These are phyloP conservation scores for Druon quercuslanigerum DNA, from an alignment of 1,140 invertebrate species.

Conservation along the genomic window DNA sequence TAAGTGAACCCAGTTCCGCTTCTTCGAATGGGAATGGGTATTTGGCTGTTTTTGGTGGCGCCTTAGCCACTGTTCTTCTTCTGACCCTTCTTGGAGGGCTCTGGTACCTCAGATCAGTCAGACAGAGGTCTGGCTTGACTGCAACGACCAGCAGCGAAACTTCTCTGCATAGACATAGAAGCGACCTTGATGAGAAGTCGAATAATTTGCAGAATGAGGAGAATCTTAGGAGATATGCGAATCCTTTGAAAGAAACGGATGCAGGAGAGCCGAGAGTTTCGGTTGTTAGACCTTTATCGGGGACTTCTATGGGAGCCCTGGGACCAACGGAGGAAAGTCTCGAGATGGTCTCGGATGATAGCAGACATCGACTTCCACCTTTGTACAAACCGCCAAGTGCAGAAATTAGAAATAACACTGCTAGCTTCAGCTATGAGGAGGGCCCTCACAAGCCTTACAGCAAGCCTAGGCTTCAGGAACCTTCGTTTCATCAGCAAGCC, in stretches of 20 bases:
- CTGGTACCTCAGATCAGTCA: constrained; percentile 65
- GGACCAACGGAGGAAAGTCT: constrained; percentile 77
- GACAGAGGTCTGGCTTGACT: constrained; percentile 68
- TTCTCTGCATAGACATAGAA: constrained; percentile 80
- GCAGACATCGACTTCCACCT: constrained; percentile 77
- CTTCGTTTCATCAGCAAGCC: constrained; percentile 62
- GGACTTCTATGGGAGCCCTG: constrained; percentile 69
- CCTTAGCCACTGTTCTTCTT: constrained; percentile 64
- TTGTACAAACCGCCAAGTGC: constrained; percentile 76
- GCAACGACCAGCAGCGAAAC: constrained; percentile 75
- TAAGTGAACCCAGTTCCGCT: constrained; percentile 75
- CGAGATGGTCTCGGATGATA: constrained; percentile 79
- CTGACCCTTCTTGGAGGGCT: constrained; percentile 64
- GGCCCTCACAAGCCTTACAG: constrained; percentile 85
- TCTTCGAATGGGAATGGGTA: constrained; percentile 76
- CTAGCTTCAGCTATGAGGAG: constrained; percentile 82
- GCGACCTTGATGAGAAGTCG: constrained; percentile 85
- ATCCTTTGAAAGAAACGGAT: constrained; percentile 78
- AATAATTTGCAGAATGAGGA: constrained; percentile 94
- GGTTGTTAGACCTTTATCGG: constrained; percentile 78
- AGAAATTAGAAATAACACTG: constrained; percentile 87
- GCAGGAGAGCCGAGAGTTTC: constrained; percentile 76
- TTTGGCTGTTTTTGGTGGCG: constrained; percentile 74
- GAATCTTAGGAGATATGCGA: constrained; percentile 84
- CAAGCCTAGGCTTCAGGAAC: constrained; percentile 80